phyloP scores from a whole-genome alignment of 2,888 invertebrate species.

The Therioaphis trifolii region DNA sequence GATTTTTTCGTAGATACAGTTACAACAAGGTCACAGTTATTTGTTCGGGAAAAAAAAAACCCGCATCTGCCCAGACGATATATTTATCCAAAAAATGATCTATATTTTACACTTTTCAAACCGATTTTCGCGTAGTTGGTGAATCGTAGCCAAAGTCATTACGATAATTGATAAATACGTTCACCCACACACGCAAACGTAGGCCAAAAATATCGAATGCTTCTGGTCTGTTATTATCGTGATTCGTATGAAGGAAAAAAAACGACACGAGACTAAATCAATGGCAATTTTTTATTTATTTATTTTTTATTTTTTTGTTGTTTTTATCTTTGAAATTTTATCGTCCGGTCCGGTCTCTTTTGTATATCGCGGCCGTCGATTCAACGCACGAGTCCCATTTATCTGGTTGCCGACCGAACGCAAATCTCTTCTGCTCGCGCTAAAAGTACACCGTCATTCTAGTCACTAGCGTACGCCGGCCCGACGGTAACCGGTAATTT shows the following conservation, averaged over 20 bases:
- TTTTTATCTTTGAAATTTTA: slow-evolving; percentile 4
- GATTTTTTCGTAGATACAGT: slow-evolving; percentile 16
- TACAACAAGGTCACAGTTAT: slow-evolving; percentile 40
- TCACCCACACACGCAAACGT: too few relatives aligned
- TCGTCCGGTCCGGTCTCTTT: slow-evolving; percentile 4
- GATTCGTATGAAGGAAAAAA: not conserved
- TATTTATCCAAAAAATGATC: not conserved
- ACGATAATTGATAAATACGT: too few relatives aligned
- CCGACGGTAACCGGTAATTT: slow-evolving; percentile 57
- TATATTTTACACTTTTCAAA: slow-evolving; percentile 4
- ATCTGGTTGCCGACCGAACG: slow-evolving; percentile 6
- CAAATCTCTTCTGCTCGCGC: not conserved
- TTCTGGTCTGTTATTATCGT: too few relatives aligned
- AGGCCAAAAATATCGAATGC: too few relatives aligned
- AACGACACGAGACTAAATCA: too few relatives aligned
- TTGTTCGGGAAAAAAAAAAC: not conserved
- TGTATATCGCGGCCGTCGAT: not conserved
- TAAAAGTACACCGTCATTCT: slow-evolving; percentile 17
- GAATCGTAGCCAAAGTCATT: not conserved
- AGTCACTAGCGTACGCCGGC: not conserved
- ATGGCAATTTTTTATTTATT: too few relatives aligned
- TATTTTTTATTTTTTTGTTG: not conserved
- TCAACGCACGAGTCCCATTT: slow-evolving; percentile 27
- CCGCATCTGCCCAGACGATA: not conserved
- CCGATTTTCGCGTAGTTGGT: not conserved